phyloP scores from a whole-genome alignment of 2,888 invertebrate species.

The Cyclophora albipunctata region DNA sequence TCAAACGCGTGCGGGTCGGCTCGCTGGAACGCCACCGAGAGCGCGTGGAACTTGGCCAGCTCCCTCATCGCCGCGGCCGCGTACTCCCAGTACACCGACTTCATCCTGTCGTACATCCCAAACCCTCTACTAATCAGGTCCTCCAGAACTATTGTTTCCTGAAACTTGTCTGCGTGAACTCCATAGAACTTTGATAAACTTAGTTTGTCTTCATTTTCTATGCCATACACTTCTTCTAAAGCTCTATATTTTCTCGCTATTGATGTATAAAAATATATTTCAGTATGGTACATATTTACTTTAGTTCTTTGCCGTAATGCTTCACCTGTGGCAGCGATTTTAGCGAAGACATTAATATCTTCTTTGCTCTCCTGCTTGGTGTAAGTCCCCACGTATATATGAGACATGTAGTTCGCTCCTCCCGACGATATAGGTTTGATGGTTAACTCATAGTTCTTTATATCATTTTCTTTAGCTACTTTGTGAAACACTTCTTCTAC shows the following conservation, averaged over 20 bases:
- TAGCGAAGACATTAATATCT: slow-evolving; percentile 35
- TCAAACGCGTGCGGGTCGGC: too few species aligned
- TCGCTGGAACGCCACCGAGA: slow-evolving; percentile 29
- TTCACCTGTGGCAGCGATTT: slow-evolving; percentile 38
- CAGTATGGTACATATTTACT: slow-evolving; percentile 30
- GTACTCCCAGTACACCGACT: slow-evolving; percentile 44
- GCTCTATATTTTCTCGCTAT: slow-evolving; percentile 28
- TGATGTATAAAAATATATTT: slow-evolving; percentile 36
- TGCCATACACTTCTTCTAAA: slow-evolving; percentile 29
- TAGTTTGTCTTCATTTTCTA: slow-evolving; percentile 31
- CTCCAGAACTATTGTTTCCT: slow-evolving; percentile 23
- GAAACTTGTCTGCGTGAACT: slow-evolving; percentile 5
- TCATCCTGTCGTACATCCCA: slow-evolving; percentile 33
- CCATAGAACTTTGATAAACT: slow-evolving; percentile 39
- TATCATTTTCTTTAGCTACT: slow-evolving; percentile 22
- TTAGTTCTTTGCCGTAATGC: slow-evolving; percentile 27
- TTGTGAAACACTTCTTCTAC: slow-evolving; percentile 12
- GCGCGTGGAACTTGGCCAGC: slow-evolving; percentile 54
- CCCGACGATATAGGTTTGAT: slow-evolving; percentile 23
- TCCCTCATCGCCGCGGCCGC: slow-evolving; percentile 33
- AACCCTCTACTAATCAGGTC: slow-evolving; percentile 41
- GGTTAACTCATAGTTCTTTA: slow-evolving; percentile 17
- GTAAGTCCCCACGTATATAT: slow-evolving; percentile 20
- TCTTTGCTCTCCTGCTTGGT: slow-evolving; percentile 13
- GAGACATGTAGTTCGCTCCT: slow-evolving; percentile 37